Conservation (phyloP, 2,113 vertebrate genomes). For the Craseonycteris thonglongyai region DNA sequence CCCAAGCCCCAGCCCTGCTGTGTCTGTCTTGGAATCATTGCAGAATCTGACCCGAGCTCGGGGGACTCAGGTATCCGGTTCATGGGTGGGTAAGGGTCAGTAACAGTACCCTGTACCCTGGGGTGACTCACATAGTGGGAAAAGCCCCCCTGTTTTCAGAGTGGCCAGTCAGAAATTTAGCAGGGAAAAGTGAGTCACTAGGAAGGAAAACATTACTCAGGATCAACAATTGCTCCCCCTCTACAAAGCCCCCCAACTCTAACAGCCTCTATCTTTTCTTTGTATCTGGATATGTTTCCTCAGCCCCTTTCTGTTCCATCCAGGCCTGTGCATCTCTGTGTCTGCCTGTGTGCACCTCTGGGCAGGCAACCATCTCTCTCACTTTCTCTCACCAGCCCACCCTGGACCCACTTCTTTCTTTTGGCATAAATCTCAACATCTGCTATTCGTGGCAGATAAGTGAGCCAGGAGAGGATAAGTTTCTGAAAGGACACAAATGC, state of each 20-base stretch:
- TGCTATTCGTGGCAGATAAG: not conserved
- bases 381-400: not conserved
- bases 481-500: not conserved
- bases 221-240: conserved; percentile 6
- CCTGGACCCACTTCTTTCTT: not conserved
- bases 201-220: not conserved
- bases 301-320: not conserved
- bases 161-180: not conserved
- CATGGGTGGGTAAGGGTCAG: conserved; percentile 8
- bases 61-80: not conserved
- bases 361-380: not conserved
- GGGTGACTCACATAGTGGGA: not conserved
- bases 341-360: not conserved
- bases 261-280: conserved; percentile 1
- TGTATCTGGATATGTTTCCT: not conserved
- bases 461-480: not conserved
- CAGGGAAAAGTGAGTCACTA: conserved; percentile 39
- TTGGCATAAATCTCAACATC: not conserved
- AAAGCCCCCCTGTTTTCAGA: not conserved
- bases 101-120: not conserved
- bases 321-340: not conserved
- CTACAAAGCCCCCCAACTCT: not conserved
- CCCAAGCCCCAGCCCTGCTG: conserved; percentile 45
- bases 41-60: conserved; percentile 34
- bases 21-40: conserved; percentile 28